A percentile compares a stretch with the other conserved stretches of the same genome.
These are phyloP conservation scores for Eubasilissa regina DNA, from an alignment of 1,140 invertebrate species.

Conservation along the genomic window DNA sequence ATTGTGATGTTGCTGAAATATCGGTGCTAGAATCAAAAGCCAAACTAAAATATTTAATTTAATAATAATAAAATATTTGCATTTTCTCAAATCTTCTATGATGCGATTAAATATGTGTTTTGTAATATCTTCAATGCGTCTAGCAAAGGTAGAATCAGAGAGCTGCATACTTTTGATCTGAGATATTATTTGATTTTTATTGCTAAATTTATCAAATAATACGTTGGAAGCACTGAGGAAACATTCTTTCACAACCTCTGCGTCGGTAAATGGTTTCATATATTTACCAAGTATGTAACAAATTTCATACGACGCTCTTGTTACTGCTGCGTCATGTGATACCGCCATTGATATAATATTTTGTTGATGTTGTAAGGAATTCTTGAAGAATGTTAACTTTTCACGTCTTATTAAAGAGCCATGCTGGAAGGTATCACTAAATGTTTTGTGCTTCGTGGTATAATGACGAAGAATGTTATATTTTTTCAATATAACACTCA, in stretches of 20 bases:
- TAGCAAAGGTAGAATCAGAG: conserved; percentile 56
- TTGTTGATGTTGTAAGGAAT: conserved; percentile 54
- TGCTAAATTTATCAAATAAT: conserved; percentile 53
- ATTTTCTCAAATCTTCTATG: conserved; percentile 48
- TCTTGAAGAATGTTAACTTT: conserved; percentile 57
- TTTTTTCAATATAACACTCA: too few relatives aligned
- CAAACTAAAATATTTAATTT: too few relatives aligned
- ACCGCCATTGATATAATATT: conserved; percentile 55
- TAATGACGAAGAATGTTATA: conserved; percentile 45
- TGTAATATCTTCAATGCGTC: conserved; percentile 47
- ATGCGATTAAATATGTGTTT: conserved; percentile 52
- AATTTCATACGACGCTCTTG: too few relatives aligned
- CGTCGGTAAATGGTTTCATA: conserved; percentile 57
- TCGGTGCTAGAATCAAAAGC: conserved; percentile 59
- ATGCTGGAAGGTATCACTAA: too few relatives aligned
- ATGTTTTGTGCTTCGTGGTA: conserved; percentile 33
- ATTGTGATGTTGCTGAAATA: conserved; percentile 61
- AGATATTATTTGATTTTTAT: conserved; percentile 51
- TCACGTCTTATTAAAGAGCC: conserved; percentile 55
- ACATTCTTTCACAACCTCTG: conserved; percentile 56
- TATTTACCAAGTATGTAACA: too few relatives aligned
- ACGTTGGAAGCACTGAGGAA: conserved; percentile 56
- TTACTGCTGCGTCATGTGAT: too few relatives aligned
- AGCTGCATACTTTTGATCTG: conserved; percentile 58
- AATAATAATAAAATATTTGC: too few relatives aligned